phyloP scores from a whole-genome alignment of 1,140 invertebrate genomes.

The Paraescarpia echinospica region DNA sequence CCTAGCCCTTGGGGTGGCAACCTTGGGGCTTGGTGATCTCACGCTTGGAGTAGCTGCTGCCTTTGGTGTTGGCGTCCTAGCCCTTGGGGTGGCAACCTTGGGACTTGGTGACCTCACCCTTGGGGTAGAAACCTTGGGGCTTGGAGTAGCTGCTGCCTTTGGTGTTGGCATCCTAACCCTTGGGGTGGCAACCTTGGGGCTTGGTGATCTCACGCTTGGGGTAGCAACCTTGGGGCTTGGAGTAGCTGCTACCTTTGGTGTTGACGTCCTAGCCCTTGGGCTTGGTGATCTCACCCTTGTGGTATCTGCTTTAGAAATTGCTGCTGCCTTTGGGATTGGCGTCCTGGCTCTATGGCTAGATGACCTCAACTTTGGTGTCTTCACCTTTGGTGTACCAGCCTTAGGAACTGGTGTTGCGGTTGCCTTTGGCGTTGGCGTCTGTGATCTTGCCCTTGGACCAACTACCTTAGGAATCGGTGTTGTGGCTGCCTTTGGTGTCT shows the following conservation, averaged over 20 bases:
- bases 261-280: not conserved
- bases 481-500: constrained; percentile 12
- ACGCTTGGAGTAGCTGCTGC: not conserved
- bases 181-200: not conserved
- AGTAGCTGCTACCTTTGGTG: constrained; percentile 13
- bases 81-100: constrained; percentile 17
- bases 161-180: not conserved
- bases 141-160: not conserved
- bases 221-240: not conserved
- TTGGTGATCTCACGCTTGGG: not conserved
- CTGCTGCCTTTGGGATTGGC: constrained; percentile 2
- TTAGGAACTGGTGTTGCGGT: not conserved
- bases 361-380: not conserved
- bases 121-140: constrained; percentile 7
- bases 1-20: constrained; percentile 17
- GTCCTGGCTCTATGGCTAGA: not conserved
- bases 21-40: constrained; percentile 9
- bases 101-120: not conserved
- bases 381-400: not conserved
- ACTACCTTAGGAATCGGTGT: not conserved
- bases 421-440: not conserved
- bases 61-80: not conserved
- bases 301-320: constrained; percentile 13
- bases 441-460: not conserved
- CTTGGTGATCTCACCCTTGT: not conserved